Evolutionary conservation across 2,888 invertebrate species (phyloP), one percentile per base, ranked within the genome.

Genomic region (Lamellibrachia columna): DNA sequence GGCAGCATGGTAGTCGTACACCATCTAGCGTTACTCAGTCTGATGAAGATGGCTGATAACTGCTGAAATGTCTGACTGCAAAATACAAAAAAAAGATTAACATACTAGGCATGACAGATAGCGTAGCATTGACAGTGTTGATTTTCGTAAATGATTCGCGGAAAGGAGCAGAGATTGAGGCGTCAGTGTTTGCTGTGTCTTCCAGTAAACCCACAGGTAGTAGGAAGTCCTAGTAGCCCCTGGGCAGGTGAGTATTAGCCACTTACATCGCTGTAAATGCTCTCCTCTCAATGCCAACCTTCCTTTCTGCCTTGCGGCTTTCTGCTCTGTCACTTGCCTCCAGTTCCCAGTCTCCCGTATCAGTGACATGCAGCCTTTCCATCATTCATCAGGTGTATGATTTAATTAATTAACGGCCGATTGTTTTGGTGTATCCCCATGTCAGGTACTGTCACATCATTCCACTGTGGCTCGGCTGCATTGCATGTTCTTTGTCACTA

Each of bases 401-500:
- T 75, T 75, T 22, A 75, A 40, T 40, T 40, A 75, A 75, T 75
- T 75, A 22, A 22, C 75, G 0, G 22, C 40, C 40, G 40, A 40
- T 40, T 40, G 40, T 40, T 75, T 75, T 6, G 22, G 22, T 15
- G 75, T 22, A n/a, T 75, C 9, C 75, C 75, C 6, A n/a, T 75
- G 75, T 75, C 75, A 75, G 15, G 15, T 75, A n/a, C 75, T 22
- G 75, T 75, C 75, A 22, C n/a, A 22, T 6, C 75, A 4, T 75
- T 6, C 22, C 22, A 75, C 75, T 22, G 75, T 22, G 15, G 22
- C 75, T 0, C 22, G 75, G 75, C 22, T 75, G 75, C 75, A 15
- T 75, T 75, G 75, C 75, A 75, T 75, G 75, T 22, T 75, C 75
- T 75, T 75, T 75, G 75, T 75, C 75, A 75, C 75, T 75, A 75